Evolutionary conservation across 2,888 invertebrate species (phyloP), one percentile per base, ranked within the genome.

Genomic region (Apodemia hepburni): DNA sequence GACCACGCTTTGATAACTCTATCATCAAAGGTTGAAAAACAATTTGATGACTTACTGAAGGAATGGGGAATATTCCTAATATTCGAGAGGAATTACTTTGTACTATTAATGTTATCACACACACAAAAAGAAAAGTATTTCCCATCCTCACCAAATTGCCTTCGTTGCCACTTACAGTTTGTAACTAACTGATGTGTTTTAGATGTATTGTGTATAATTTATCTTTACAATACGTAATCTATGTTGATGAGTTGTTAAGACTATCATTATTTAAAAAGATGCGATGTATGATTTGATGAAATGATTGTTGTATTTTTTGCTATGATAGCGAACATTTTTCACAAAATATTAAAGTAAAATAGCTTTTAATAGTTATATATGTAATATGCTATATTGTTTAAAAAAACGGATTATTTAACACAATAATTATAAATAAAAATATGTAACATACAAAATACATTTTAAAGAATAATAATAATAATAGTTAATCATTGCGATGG

Each of bases 1-100:
- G 88, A 2, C 89, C 88, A 42, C 78, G 70, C 60, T 66, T 71
- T 0, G 76, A 76, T 47, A 91, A 66, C 45, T 80, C 81, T n/a
- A 76, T 69, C 42, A 79, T 76, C 0, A 87, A 62, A 9, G 76
- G 71, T 27, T 75, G 81, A 80, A 75, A 74, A 5, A 71, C 69
- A 22, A 69, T 47, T 65, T 71, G 71, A 63, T 72, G 71, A 63
- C 91, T 92, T 58, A 89, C 81, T 0, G 83, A 81, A 0, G 85
- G 77, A 1, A 73, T 70, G 2, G 84, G 75, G 27, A 81, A 71
- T 0, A 85, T 68, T 0, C 70, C 80, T 51, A 87, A 66, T 60
- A 87, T 87, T 64, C 72, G 76, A 5, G 78, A 77, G 15, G 65
- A 35, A 27, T 64, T 62, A 29, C n/a, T 65, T 38, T 29, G 11